phyloP scores from a whole-genome alignment of 2,888 invertebrate species.

The Emmelina monodactyla region DNA sequence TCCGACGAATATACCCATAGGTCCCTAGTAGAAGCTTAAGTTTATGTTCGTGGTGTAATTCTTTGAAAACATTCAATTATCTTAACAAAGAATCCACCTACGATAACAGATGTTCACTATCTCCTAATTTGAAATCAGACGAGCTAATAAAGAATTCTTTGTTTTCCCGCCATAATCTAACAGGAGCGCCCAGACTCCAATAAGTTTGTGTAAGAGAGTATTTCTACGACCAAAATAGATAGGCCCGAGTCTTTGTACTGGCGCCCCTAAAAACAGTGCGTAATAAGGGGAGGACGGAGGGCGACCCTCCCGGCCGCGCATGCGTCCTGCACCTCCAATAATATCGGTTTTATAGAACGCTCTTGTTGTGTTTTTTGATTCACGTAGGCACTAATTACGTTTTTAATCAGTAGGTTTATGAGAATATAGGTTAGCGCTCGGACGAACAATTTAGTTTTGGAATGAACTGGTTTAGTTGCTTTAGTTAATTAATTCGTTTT shows the following conservation, averaged over 20 bases:
- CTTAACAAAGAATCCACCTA: no score
- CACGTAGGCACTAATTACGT: conserved; percentile 11
- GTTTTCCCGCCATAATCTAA: conserved; percentile 18
- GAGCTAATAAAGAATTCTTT: neutral
- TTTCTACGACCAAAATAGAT: conserved; percentile 61
- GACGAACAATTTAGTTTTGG: no score
- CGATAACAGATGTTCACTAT: no score
- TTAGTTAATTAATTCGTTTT: no score
- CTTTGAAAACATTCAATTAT: no score
- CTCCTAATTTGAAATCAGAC: conserved; percentile 17
- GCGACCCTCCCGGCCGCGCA: conserved; percentile 40
- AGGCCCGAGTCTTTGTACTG: conserved; percentile 54
- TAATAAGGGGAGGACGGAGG: conserved; percentile 56
- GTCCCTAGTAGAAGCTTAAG: no score
- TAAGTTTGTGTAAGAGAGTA: conserved; percentile 53
- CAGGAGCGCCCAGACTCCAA: conserved; percentile 38
- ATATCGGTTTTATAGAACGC: conserved; percentile 57
- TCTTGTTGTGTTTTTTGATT: conserved; percentile 39
- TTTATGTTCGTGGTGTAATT: no score
- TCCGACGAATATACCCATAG: no score
- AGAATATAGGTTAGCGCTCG: no score
- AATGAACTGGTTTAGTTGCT: no score
- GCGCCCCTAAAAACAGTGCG: conserved; percentile 64
- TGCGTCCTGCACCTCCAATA: conserved; percentile 24
- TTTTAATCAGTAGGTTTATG: conserved; percentile 12